phyloP scores from a whole-genome alignment of 2,113 vertebrate species.

The Eptesicus fuscus region DNA sequence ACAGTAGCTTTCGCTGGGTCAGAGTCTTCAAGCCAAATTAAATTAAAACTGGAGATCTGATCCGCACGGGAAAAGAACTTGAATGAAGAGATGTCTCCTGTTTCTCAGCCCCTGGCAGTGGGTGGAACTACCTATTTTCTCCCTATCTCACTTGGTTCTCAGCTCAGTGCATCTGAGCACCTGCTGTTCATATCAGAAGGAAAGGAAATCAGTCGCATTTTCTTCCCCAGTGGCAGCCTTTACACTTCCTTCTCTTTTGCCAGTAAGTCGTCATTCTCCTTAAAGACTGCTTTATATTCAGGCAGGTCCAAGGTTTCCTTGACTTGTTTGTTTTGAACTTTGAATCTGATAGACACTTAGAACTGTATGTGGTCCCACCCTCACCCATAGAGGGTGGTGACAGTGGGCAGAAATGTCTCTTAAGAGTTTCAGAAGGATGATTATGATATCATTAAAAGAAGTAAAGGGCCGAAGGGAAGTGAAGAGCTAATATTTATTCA shows the following conservation, averaged over 20 bases:
- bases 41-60: conserved; percentile 62
- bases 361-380: background rate
- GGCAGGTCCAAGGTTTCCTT: background rate
- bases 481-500: conserved; percentile 1
- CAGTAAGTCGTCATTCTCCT: conserved; percentile 21
- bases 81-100: conserved; percentile 47
- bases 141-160: background rate
- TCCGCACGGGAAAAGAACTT: background rate
- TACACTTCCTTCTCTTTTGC: conserved; percentile 49
- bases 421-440: background rate
- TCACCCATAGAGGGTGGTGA: background rate
- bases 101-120: conserved; percentile 54
- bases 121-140: background rate
- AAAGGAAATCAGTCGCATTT: conserved; percentile 49
- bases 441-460: background rate
- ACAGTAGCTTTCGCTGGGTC: conserved; percentile 46
- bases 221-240: conserved; percentile 35
- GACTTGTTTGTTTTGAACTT: conserved; percentile 28
- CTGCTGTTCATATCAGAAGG: conserved; percentile 58
- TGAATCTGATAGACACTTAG: background rate
- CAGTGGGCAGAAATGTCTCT: background rate
- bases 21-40: conserved; percentile 57
- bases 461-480: background rate
- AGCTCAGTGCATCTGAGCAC: conserved; percentile 44
- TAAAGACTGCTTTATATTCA: conserved; percentile 32